Conservation (phyloP, 2,888 invertebrate species). For the Drosophila aldrichi region DNA sequence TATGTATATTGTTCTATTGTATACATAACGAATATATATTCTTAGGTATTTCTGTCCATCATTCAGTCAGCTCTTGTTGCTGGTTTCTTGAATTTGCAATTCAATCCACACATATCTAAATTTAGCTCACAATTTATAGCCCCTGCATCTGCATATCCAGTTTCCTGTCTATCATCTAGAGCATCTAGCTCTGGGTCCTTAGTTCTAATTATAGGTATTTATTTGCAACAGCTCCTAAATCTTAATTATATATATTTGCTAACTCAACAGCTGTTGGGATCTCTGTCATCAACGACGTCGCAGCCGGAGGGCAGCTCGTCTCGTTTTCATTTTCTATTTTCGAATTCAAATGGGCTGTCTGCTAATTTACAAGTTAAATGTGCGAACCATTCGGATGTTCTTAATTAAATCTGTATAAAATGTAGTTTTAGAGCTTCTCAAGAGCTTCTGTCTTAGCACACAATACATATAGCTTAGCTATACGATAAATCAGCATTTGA, state of each 20-base stretch:
- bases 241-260: slow-evolving; percentile 28
- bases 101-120: slow-evolving; percentile 11
- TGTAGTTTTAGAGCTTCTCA: slow-evolving; percentile 24
- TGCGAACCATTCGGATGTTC: slow-evolving; percentile 39
- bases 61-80: not conserved
- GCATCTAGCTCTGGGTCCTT: not conserved
- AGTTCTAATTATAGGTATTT: slow-evolving; percentile 29
- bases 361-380: slow-evolving; percentile 79
- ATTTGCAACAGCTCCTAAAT: not conserved
- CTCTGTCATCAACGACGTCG: slow-evolving; percentile 34
- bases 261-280: slow-evolving; percentile 43
- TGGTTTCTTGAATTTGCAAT: slow-evolving; percentile 8
- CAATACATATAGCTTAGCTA: slow-evolving; percentile 11
- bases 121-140: slow-evolving; percentile 19
- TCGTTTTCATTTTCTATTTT: slow-evolving; percentile 49
- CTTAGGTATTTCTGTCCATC: not conserved
- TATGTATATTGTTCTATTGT: not conserved
- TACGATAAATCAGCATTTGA: slow-evolving; percentile 57
- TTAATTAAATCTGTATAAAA: slow-evolving; percentile 56
- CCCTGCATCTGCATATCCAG: not conserved
- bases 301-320: slow-evolving; percentile 58
- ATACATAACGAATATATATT: not conserved
- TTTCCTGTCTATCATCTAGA: not conserved
- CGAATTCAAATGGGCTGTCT: slow-evolving; percentile 11
- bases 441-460: slow-evolving; percentile 33